Base-by-base conservation (phyloP, 2,797 vertebrate species). In the Anas acuta region DNA sequence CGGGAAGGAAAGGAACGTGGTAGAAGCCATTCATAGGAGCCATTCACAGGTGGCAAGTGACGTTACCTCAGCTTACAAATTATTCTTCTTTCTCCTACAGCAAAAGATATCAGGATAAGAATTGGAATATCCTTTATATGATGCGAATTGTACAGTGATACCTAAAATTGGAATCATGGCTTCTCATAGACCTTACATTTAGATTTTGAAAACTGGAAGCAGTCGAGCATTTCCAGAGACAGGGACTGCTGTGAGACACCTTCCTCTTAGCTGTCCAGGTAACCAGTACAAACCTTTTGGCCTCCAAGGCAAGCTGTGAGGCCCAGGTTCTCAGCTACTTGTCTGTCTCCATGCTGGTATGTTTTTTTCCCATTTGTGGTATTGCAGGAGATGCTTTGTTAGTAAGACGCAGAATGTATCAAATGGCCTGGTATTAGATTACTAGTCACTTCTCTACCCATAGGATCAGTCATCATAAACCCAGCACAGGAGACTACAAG, bases 111-210 rank as follows among this genome's bases (percentile, higher is more conserved):
- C 51, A 67, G 43, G 3, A 0, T n/a, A 26, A 58, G 35, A 66
- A 45, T 4, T 41, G 28, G 20, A 45, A 56, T 13, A 41, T 30
- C 61, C 30, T 15, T 30, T 28, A 5, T 2, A 4, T 8, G 35
- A 61, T 77, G 43, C 61, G 30, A 16, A 12, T 4, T 71, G 62
- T 30, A 35, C n/a, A 5, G 37, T 9, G 49, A 37, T 8, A 8
- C 28, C n/a, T 9, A 16, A n/a, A 58, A 32, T 7, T 16, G 19
- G 41, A 69, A 32, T 11, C 5, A 5, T 0, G 2, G 14, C 19
- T 80, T 33, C 45, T 81, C 35, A 35, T 11, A 45, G n/a, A 15
- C 23, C 64, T 62, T 37, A 16, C 13, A 22, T 19, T 51, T 77
- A 61, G 39, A 16, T 74, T 58, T 65, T n/a, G 45, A 47, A 79